phyloP scores from a whole-genome alignment of 2,888 invertebrate genomes.

The Leistus spinibarbis region DNA sequence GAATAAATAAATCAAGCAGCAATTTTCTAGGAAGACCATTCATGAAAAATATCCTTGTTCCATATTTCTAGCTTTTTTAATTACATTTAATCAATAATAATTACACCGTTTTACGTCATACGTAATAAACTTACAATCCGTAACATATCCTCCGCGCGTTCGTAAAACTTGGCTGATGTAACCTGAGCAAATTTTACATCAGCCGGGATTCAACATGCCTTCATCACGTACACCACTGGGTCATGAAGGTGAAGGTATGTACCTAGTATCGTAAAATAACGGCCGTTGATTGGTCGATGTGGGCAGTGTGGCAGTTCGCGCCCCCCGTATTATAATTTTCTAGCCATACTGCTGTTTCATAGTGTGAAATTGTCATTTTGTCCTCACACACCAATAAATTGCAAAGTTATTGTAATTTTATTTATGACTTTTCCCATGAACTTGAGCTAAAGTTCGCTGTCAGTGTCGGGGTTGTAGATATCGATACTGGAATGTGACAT shows the following conservation, averaged over 20 bases:
- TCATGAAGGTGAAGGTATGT: slow-evolving; percentile 22
- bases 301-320: slow-evolving; percentile 28
- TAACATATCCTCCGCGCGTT: slow-evolving; percentile 6
- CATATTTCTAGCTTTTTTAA: not conserved
- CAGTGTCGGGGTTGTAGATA: not conserved
- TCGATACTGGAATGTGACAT: not conserved
- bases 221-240: not conserved
- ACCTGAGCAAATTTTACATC: slow-evolving; percentile 18
- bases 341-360: not conserved
- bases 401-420: slow-evolving; percentile 4
- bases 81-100: not conserved
- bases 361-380: slow-evolving; percentile 27
- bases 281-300: slow-evolving; percentile 15
- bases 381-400: not conserved
- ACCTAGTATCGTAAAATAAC: not conserved
- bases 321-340: slow-evolving; percentile 11
- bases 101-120: slow-evolving; percentile 14
- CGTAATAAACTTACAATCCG: not conserved
- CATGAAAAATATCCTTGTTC: slow-evolving; percentile 17
- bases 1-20: not conserved
- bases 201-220: not conserved
- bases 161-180: slow-evolving; percentile 13
- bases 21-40: not conserved
- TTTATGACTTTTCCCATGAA: slow-evolving; percentile 19
- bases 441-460: slow-evolving; percentile 5